Evolutionary conservation across 1,140 invertebrate species (phyloP).

Genomic region (Aricia agestis): DNA sequence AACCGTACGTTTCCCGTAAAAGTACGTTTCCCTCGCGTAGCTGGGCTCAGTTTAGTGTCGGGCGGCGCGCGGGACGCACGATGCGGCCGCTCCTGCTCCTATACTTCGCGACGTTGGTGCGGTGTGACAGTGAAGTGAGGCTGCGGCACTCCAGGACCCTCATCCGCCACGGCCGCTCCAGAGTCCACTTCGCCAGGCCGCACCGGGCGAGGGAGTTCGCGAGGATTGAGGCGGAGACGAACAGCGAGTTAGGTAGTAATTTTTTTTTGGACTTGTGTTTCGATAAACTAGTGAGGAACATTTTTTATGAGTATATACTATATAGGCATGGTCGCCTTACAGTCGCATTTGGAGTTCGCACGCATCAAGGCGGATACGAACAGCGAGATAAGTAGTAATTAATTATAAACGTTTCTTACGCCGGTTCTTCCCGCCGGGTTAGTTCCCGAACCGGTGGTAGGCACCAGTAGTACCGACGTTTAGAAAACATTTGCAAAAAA

Average conservation of each 20-base stretch:
- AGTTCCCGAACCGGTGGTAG: too few relatives aligned
- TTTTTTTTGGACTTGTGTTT: background rate
- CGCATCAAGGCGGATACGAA: too few relatives aligned
- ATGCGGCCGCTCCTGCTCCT: conserved; percentile 54
- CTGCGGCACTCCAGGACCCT: conserved; percentile 49
- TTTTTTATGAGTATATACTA: too few relatives aligned
- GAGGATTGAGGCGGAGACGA: conserved; percentile 57
- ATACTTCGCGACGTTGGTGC: conserved; percentile 61
- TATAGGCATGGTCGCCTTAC: too few relatives aligned
- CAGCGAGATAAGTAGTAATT: too few relatives aligned
- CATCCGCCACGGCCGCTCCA: conserved; percentile 58
- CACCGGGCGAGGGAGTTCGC: conserved; percentile 47
- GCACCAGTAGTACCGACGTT: too few relatives aligned
- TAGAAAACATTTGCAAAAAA: too few relatives aligned
- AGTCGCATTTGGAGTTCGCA: too few relatives aligned
- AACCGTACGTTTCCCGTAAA: background rate
- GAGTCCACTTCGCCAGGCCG: conserved; percentile 49
- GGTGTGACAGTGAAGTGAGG: conserved; percentile 58
- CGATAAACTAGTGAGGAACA: too few relatives aligned
- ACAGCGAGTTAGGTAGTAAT: conserved; percentile 51
- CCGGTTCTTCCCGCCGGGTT: too few relatives aligned
- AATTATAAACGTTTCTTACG: too few relatives aligned
- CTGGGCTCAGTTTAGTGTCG: conserved; percentile 37
- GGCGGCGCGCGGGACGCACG: conserved; percentile 41
- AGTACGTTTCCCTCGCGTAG: background rate